Evolutionary conservation across 2,113 vertebrate species (phyloP).

Genomic region (Chascanopsetta lugubris): DNA sequence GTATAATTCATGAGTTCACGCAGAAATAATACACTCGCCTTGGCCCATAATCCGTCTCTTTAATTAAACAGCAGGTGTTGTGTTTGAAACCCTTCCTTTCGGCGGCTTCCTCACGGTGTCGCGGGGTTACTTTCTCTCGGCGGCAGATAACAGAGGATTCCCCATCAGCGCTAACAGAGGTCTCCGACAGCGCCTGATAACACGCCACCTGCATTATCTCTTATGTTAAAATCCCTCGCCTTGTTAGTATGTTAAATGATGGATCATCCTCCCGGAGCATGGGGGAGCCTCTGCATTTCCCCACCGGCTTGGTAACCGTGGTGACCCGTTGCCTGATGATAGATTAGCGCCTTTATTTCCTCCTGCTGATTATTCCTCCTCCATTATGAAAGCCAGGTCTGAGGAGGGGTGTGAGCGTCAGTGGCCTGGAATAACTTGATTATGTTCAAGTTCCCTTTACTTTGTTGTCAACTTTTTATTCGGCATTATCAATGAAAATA

Average conservation of each 20-base stretch:
- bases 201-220: constrained; percentile 62
- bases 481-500: too few species aligned
- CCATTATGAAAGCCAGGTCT: constrained; percentile 38
- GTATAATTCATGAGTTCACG: background rate
- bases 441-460: constrained; percentile 42
- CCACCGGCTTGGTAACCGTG: constrained; percentile 45
- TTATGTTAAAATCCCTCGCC: constrained; percentile 64
- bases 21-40: background rate
- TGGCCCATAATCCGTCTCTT: background rate
- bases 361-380: constrained; percentile 67
- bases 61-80: constrained; percentile 18
- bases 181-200: constrained; percentile 61
- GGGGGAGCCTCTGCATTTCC: constrained; percentile 24
- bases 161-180: constrained; percentile 30
- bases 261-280: constrained; percentile 60
- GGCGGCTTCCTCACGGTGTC: constrained; percentile 1
- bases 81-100: background rate
- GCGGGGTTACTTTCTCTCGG: constrained; percentile 49
- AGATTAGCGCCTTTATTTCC: constrained; percentile 73
- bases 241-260: constrained; percentile 78
- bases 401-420: constrained; percentile 41
- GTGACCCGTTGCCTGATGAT: constrained; percentile 58
- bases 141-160: constrained; percentile 51
- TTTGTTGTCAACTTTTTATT: constrained; percentile 36
- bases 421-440: constrained; percentile 58